These are phyloP conservation scores for Allobates femoralis DNA, from an alignment of 2,797 vertebrate species.

Conservation along the genomic window DNA sequence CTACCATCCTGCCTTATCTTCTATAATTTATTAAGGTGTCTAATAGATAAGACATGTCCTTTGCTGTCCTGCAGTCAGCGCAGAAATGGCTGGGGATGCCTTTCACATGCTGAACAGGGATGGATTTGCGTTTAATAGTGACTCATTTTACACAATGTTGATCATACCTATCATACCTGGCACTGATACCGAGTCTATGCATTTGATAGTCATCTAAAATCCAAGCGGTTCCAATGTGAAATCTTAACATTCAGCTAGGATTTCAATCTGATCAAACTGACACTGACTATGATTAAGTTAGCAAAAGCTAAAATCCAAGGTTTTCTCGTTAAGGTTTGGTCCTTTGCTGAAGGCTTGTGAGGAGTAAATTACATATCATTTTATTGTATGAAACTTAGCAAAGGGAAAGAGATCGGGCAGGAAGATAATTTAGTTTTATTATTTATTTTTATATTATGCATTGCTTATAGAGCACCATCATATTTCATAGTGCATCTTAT, in stretches of 20 bases:
- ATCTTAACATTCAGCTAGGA: background rate
- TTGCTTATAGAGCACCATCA: too few species aligned
- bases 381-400: background rate
- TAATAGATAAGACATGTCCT: slow-evolving; percentile 54
- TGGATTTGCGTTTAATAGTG: background rate
- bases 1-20: slow-evolving; percentile 41
- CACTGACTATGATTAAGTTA: slow-evolving; percentile 28
- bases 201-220: slow-evolving; percentile 17
- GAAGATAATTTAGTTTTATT: background rate
- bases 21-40: slow-evolving; percentile 57
- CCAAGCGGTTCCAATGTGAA: background rate
- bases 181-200: background rate
- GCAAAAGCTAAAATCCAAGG: slow-evolving; percentile 1
- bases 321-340: background rate
- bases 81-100: slow-evolving; percentile 24
- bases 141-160: slow-evolving; percentile 31
- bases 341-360: background rate
- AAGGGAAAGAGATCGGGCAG: background rate
- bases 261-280: slow-evolving; percentile 14
- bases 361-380: slow-evolving; percentile 12
- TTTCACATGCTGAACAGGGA: slow-evolving; percentile 42
- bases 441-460: too few species aligned
- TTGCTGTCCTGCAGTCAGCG: slow-evolving; percentile 43
- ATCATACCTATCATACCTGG: background rate
- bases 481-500: too few species aligned